Conservation (phyloP, 2,113 vertebrate genomes). For the Todiramphus saurophagus region DNA sequence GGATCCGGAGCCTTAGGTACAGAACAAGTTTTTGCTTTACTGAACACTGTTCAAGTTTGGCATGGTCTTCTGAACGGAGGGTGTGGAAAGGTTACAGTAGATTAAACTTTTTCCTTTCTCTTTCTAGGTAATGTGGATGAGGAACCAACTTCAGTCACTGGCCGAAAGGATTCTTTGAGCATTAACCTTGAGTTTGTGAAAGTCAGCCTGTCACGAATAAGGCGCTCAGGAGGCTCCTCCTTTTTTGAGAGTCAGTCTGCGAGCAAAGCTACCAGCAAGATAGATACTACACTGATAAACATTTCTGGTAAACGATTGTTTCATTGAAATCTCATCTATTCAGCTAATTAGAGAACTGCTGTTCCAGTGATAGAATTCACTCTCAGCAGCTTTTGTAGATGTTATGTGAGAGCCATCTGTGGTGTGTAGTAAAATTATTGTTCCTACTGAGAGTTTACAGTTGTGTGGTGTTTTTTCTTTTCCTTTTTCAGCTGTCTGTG, state of each 20-base stretch:
- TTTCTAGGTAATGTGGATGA: constrained; percentile 89
- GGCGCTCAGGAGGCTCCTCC: constrained; percentile 88
- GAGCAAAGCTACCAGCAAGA: constrained; percentile 87
- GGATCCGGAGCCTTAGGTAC: constrained; percentile 89
- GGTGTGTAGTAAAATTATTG: neutral
- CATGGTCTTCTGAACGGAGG: neutral
- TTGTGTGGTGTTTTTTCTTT: neutral
- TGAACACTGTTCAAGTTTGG: neutral
- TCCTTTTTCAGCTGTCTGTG: constrained; percentile 87
- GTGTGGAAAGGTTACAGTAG: neutral
- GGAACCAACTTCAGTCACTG: constrained; percentile 93
- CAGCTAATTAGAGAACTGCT: neutral
- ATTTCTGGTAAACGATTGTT: constrained; percentile 87
- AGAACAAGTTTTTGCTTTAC: neutral
- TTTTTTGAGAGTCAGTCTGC: constrained; percentile 88
- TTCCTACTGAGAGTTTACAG: neutral
- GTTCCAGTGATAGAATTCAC: neutral
- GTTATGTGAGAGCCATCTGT: neutral
- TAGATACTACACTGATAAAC: constrained; percentile 97
- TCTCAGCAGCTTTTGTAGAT: neutral
- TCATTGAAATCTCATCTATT: neutral
- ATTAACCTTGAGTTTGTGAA: constrained; percentile 99
- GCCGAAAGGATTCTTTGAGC: constrained; percentile 96
- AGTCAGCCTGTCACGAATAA: constrained; percentile 94
- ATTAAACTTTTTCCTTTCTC: neutral